phyloP scores from a whole-genome alignment of 2,797 vertebrate genomes.

The Cetoscarus ocellatus region DNA sequence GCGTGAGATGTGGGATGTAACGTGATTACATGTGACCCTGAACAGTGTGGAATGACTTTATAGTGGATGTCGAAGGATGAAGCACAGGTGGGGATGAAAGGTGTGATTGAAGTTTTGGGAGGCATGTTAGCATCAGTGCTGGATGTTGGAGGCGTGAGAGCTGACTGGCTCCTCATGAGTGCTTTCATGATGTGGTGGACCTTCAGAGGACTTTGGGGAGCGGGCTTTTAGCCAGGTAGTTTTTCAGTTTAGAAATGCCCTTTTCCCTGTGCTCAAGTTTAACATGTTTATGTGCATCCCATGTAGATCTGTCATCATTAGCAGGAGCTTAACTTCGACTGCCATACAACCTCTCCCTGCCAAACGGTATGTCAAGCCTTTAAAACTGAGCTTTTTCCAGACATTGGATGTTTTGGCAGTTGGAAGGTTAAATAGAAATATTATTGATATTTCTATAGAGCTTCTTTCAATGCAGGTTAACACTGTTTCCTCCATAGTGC shows the following conservation, averaged over 20 bases:
- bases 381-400: background rate
- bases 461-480: background rate
- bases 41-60: slow-evolving; percentile 22
- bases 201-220: slow-evolving; percentile 13
- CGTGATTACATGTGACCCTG: slow-evolving; percentile 35
- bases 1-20: slow-evolving; percentile 7
- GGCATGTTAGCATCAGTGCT: slow-evolving; percentile 4
- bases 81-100: slow-evolving; percentile 15
- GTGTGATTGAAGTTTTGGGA: slow-evolving; percentile 10
- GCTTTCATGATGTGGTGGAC: background rate
- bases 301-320: background rate
- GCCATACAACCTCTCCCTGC: background rate
- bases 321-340: background rate
- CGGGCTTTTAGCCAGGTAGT: background rate
- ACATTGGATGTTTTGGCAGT: background rate
- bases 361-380: background rate
- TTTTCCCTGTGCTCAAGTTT: background rate
- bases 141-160: background rate
- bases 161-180: background rate
- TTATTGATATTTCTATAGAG: too few relatives aligned
- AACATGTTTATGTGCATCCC: background rate
- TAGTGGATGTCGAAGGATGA: slow-evolving; percentile 11
- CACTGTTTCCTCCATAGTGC: background rate
- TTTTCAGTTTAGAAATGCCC: background rate
- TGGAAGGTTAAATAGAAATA: background rate